Conservation (phyloP, 1,140 invertebrate genomes). For the Drosophila ambigua region DNA sequence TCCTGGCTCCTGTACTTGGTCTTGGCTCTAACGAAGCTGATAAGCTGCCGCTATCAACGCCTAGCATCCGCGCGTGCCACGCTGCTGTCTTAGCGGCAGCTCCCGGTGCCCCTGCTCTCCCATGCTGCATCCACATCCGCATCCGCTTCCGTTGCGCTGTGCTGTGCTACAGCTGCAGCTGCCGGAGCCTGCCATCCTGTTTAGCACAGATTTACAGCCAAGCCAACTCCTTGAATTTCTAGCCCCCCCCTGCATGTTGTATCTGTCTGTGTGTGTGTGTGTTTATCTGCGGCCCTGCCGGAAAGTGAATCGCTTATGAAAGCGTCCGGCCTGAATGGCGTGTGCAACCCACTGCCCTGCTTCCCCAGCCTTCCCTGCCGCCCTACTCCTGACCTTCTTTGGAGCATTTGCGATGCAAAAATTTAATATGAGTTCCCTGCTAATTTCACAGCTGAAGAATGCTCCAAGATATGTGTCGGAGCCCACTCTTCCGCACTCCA, state of each 20-base stretch:
- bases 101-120: background rate
- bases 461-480: conserved; percentile 53
- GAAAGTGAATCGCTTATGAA: conserved; percentile 79
- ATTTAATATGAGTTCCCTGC: conserved; percentile 68
- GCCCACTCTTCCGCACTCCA: conserved; percentile 19
- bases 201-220: conserved; percentile 70
- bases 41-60: conserved; percentile 75
- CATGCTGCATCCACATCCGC: conserved; percentile 32
- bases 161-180: conserved; percentile 51
- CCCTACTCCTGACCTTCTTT: conserved; percentile 47
- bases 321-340: conserved; percentile 50
- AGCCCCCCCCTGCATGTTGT: conserved; percentile 14
- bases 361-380: conserved; percentile 3
- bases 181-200: conserved; percentile 70
- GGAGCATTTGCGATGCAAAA: conserved; percentile 56
- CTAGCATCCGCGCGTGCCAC: conserved; percentile 53
- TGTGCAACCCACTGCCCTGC: background rate
- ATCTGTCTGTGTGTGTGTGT: conserved; percentile 21
- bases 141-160: conserved; percentile 63
- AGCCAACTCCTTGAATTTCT: conserved; percentile 56
- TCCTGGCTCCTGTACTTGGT: conserved; percentile 18
- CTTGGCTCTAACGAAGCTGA: conserved; percentile 36
- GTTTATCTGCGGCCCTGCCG: conserved; percentile 69
- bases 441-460: conserved; percentile 70
- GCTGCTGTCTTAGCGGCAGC: conserved; percentile 22